phyloP scores from a whole-genome alignment of 2,888 invertebrate species.

The Macrophya annulata region DNA sequence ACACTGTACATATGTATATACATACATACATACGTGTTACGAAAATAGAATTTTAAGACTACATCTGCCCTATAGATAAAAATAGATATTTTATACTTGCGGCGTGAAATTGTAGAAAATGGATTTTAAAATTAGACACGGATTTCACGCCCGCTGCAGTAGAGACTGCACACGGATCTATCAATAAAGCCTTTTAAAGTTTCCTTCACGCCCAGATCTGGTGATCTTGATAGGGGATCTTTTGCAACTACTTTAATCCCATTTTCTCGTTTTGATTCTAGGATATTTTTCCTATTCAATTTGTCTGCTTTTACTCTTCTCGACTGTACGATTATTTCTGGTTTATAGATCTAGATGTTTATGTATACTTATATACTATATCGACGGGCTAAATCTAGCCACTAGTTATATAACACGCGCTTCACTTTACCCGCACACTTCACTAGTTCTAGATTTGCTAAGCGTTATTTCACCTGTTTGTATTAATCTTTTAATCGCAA shows the following conservation, averaged over 20 bases:
- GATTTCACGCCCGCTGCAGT: not conserved
- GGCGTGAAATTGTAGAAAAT: constrained; percentile 45
- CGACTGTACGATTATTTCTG: not conserved
- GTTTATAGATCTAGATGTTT: not conserved
- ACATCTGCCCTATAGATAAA: constrained; percentile 49
- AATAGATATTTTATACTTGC: constrained; percentile 30
- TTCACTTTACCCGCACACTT: not conserved
- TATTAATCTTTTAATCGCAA: not conserved
- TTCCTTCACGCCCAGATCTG: not conserved
- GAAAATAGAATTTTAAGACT: constrained; percentile 46
- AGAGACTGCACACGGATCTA: not conserved
- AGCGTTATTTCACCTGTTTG: not conserved
- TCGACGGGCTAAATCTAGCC: not conserved
- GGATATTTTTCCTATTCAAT: not conserved
- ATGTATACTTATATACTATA: not conserved
- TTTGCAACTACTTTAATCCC: not conserved
- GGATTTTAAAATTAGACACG: constrained; percentile 37
- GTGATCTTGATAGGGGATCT: not conserved
- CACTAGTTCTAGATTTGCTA: not conserved
- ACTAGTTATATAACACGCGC: constrained; percentile 2
- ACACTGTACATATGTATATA: not conserved
- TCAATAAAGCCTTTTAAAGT: constrained; percentile 3
- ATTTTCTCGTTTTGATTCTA: not conserved
- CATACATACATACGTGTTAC: not conserved
- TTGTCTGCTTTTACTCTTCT: not conserved